Conservation (phyloP, 2,888 invertebrate species). For the Perizoma flavofasciatum region DNA sequence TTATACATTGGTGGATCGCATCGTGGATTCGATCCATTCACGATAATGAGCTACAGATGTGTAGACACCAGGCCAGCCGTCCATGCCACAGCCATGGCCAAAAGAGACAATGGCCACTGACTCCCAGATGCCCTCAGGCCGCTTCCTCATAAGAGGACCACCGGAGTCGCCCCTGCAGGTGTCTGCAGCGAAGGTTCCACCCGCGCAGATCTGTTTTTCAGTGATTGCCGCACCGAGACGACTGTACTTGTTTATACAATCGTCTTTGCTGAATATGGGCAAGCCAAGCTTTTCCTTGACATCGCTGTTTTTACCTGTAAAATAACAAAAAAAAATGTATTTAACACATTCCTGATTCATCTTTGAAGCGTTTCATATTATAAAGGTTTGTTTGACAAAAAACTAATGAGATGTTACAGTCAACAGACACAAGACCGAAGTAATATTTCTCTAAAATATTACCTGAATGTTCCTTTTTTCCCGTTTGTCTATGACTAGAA, state of each 20-base stretch:
- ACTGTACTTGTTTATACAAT: constrained; percentile 81
- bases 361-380: no score
- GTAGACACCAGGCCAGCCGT: constrained; percentile 88
- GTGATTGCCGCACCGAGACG: constrained; percentile 74
- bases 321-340: constrained; percentile 9
- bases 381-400: no score
- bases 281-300: constrained; percentile 86
- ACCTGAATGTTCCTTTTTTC: no score
- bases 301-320: constrained; percentile 77
- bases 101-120: constrained; percentile 87
- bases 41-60: constrained; percentile 85
- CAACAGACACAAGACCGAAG: no score
- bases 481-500: no score
- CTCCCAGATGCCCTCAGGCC: constrained; percentile 80
- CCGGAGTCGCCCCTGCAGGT: constrained; percentile 91
- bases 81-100: constrained; percentile 86
- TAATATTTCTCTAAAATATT: no score
- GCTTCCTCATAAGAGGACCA: constrained; percentile 87
- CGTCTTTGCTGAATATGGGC: constrained; percentile 78
- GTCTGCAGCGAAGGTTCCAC: constrained; percentile 87
- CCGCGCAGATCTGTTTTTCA: constrained; percentile 87
- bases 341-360: no score
- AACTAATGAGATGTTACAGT: no score
- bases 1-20: constrained; percentile 59
- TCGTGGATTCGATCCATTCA: constrained; percentile 84